phyloP scores from a whole-genome alignment of 2,113 vertebrate species.

The Lampris incognitus region DNA sequence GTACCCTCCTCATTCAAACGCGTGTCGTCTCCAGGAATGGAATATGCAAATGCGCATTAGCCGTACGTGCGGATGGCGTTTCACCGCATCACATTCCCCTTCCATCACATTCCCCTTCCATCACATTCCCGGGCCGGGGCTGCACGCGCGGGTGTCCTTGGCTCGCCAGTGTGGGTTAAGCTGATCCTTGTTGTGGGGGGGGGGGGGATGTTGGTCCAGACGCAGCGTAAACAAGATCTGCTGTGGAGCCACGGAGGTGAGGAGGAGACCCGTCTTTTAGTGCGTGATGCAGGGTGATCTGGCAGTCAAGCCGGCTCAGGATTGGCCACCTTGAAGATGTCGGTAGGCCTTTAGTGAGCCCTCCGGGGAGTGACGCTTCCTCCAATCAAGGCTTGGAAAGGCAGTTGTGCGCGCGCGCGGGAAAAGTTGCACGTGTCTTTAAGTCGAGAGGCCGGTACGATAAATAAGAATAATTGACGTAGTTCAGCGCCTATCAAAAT shows the following conservation, averaged over 20 bases:
- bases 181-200: slow-evolving; percentile 26
- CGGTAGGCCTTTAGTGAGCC: background rate
- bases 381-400: background rate
- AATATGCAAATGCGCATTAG: slow-evolving; percentile 72
- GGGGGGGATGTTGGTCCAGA: slow-evolving; percentile 2
- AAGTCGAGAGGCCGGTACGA: slow-evolving; percentile 48
- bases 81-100: slow-evolving; percentile 53
- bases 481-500: slow-evolving; percentile 56
- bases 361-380: background rate
- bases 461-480: slow-evolving; percentile 63
- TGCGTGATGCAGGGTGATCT: background rate
- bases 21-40: slow-evolving; percentile 67
- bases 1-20: slow-evolving; percentile 64
- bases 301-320: background rate
- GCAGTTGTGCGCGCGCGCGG: background rate
- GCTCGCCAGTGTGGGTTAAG: slow-evolving; percentile 36
- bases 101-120: slow-evolving; percentile 66
- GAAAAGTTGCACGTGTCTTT: background rate
- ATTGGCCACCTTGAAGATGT: background rate
- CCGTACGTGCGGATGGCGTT: slow-evolving; percentile 54
- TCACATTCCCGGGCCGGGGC: slow-evolving; percentile 43
- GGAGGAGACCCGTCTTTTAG: slow-evolving; percentile 15
- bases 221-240: slow-evolving; percentile 17
- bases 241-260: slow-evolving; percentile 1
- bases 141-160: slow-evolving; percentile 43